Percentiles rank a stretch among this genome's conserved stretches.
These are phyloP conservation scores for Orientallactaga sibirica DNA, from an alignment of 2,797 vertebrate genomes.

Conservation along the genomic window DNA sequence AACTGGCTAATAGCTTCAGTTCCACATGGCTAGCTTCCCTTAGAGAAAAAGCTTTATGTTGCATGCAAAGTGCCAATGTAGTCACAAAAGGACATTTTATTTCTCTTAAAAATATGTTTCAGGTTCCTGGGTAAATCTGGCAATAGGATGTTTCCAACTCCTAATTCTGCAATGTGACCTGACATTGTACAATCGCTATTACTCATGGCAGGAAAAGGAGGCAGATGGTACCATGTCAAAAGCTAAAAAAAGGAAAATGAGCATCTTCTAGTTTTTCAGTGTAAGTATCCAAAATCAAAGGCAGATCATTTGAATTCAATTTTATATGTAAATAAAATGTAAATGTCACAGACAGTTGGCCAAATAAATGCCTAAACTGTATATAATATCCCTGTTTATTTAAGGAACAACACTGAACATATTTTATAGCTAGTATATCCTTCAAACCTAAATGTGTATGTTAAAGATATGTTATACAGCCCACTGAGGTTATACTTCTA, in stretches of 20 bases:
- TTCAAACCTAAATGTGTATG: conserved; percentile 16
- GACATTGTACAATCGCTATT: conserved; percentile 60
- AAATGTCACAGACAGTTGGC: background rate
- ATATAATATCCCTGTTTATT: background rate
- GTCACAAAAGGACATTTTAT: conserved; percentile 34
- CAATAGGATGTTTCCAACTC: background rate
- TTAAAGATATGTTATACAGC: background rate
- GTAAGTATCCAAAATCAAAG: conserved; percentile 27
- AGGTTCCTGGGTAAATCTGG: conserved; percentile 38
- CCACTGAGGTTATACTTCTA: conserved; percentile 22
- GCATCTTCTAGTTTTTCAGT: background rate
- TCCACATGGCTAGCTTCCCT: conserved; percentile 47
- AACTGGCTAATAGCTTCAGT: conserved; percentile 67
- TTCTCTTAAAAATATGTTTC: conserved; percentile 48
- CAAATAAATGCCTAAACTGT: conserved; percentile 9
- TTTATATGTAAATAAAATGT: conserved; percentile 44
- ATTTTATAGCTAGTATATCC: background rate
- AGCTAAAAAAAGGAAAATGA: conserved; percentile 58
- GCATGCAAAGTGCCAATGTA: conserved; percentile 23
- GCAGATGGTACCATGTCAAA: conserved; percentile 25
- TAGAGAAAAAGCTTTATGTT: conserved; percentile 50
- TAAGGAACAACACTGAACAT: conserved; percentile 3
- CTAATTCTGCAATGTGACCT: conserved; percentile 45
- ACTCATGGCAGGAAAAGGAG: conserved; percentile 31
- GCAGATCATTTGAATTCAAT: background rate